Conservation (phyloP, 2,888 invertebrate genomes). For the Sinotaia quadrata region DNA sequence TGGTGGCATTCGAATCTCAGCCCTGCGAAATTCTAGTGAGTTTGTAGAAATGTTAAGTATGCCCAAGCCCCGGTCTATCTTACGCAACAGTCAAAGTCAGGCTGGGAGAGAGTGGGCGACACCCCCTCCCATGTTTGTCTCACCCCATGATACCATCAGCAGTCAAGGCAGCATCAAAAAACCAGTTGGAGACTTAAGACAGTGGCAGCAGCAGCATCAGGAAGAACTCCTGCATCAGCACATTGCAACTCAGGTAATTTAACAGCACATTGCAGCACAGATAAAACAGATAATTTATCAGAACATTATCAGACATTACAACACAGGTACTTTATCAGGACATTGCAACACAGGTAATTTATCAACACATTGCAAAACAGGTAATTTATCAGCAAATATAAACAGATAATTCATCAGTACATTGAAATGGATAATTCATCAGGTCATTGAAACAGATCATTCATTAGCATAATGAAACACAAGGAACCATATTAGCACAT, state of each 20-base stretch:
- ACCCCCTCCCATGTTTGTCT: neutral
- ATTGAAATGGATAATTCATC: no score
- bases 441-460: no score
- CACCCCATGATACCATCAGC: slow-evolving; percentile 13
- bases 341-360: no score
- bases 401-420: no score
- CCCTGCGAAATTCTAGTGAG: slow-evolving; percentile 9
- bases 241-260: slow-evolving; percentile 44
- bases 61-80: slow-evolving; percentile 23
- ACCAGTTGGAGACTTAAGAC: slow-evolving; percentile 47
- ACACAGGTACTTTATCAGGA: no score
- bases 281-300: no score
- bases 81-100: slow-evolving; percentile 28
- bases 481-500: no score
- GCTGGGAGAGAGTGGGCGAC: neutral
- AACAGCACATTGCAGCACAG: neutral
- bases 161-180: slow-evolving; percentile 26
- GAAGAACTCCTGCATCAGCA: slow-evolving; percentile 49
- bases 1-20: slow-evolving; percentile 14
- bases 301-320: no score
- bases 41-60: neutral
- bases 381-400: no score
- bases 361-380: no score
- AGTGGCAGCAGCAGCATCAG: slow-evolving; percentile 64
- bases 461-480: no score